Base-by-base conservation (phyloP, 2,888 invertebrate species). In the Leptopilina drosophilae region DNA sequence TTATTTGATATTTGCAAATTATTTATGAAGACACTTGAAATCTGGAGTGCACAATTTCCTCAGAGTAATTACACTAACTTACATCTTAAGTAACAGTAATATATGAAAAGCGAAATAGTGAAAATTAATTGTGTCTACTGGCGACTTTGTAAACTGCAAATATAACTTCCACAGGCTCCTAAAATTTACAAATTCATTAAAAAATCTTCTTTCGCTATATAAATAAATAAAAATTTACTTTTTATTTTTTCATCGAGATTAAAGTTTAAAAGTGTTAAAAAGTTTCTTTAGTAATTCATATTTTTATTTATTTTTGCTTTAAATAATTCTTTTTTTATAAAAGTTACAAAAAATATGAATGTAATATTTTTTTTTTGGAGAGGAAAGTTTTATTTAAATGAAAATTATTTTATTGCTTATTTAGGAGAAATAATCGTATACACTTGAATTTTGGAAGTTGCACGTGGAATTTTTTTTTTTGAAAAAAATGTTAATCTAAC, bases 21-120 rank as follows among this genome's bases (percentile, higher is more conserved):
- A 65, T 65, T 65, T 40, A 65, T 65, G 65, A 65, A 40, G 65
- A 65, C 65, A 65, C 40, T 65, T 42, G 65, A 65, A 65, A 65
- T 65, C 40, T 65, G 65, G n/a, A 65, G n/a, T 33, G 14, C 65
- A n/a, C 65, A 65, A 33, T 65, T 65, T 65, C 2, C 40, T 33
- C 40, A 14, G 42, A 5, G n/a, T 65, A 65, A 65, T 65, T 65
- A n/a, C 65, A 65, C 40, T 65, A 40, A 65, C 65, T 65, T 65
- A 65, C 7, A 6, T 65, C n/a, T 33, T 65, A 40, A 65, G 33
- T 65, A 42, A 33, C 65, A n/a, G 65, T 42, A 65, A 65, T 65
- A 40, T 40, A 14, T 9, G 26, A 65, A 33, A 65, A 62, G 62
- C 62, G 15, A 62, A 62, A 62, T 20, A 9, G 20, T 62, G 62